Base-by-base conservation (phyloP, 1,140 invertebrate genomes). In the Euura saliciscinereae region DNA sequence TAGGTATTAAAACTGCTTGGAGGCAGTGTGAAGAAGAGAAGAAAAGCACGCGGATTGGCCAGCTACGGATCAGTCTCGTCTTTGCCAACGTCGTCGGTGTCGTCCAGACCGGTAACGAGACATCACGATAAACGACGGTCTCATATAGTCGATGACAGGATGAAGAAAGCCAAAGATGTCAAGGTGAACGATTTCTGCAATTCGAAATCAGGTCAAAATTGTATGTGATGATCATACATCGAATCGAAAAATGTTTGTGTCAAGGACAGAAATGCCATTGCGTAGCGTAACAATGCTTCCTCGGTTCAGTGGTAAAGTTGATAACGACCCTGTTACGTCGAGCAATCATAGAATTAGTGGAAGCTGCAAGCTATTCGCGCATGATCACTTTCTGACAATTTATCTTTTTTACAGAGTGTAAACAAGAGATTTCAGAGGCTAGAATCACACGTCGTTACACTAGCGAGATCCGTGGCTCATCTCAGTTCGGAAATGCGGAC, bases 391-490 rank as follows among this genome's bases (percentile, higher is more conserved):
- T 28, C 28, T 28, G 28, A 28, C 28, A 28, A 44, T 4, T 70
- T 71, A 51, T 71, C 59, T 70, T 74, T 78, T 68, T 83, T 86
- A 8, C 87, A 96, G 92, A 92, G 92, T 75, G 93, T 95, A 81
- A 95, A 96, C 81, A 95, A 95, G 84, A 89, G 96, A 69, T 97
- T 98, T 85, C 95, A 97, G 84, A 88, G 95, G 13, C 86, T 98
- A 69, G 97, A 98, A 86, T 95, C 95, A 6, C 96, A 98, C 83
- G 96, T 98, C 8, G 95, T 97, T 6, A 97, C 96, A 5, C 86
- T 98, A 66, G 96, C 96, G 1, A 89, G 96, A 71, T 97, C 95
- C 74, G 96, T 98, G n/a, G 96, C 96, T 43, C 96, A 97, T 86
- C 87, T 98, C 3, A 97, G 96, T 13, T 96, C 95, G 2, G 96